A percentile compares a stretch with the other conserved stretches of the same genome.
phyloP scores from a whole-genome alignment of 2,113 vertebrate genomes.

The Gavialis gangeticus region DNA sequence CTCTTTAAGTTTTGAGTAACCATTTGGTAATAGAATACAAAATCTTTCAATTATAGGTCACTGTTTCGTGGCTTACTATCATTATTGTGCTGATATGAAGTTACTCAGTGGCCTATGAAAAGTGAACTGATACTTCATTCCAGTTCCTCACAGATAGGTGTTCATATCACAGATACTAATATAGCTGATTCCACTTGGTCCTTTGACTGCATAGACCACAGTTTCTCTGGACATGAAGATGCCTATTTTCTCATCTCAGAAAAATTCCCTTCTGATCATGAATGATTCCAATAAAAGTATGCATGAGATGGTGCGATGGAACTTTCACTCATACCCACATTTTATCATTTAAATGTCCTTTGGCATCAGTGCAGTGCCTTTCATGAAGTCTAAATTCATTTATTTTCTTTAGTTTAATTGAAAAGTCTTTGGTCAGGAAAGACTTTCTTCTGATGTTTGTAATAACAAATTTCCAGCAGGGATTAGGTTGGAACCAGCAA shows the following conservation, averaged over 20 bases:
- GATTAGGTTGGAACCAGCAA: background rate
- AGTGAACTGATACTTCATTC: background rate
- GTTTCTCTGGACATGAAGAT: background rate
- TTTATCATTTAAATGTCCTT: background rate
- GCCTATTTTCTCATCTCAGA: background rate
- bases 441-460: background rate
- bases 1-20: background rate
- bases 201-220: background rate
- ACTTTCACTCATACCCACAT: accelerated
- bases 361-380: background rate
- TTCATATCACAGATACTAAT: background rate
- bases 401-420: background rate
- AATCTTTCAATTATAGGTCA: background rate
- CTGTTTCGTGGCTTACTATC: background rate
- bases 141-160: background rate
- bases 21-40: background rate
- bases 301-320: background rate
- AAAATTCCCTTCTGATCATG: background rate
- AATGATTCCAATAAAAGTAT: background rate
- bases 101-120: background rate
- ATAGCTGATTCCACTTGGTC: background rate
- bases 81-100: background rate
- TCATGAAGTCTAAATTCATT: background rate
- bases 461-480: background rate
- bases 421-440: background rate